phyloP scores from a whole-genome alignment of 1,140 invertebrate species.

The Aphelenchoides besseyi region DNA sequence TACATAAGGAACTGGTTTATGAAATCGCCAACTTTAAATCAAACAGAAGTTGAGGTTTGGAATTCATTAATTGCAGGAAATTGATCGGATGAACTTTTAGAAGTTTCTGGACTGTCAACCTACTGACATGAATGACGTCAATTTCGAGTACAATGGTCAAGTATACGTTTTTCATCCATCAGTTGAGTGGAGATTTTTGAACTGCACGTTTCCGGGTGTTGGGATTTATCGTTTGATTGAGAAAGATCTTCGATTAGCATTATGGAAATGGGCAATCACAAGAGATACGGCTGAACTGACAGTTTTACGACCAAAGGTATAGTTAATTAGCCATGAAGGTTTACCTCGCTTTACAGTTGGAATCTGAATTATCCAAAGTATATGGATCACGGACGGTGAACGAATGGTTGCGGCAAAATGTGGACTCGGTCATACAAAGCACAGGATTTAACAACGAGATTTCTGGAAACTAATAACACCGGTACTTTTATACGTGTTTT shows the following conservation, averaged over 20 bases:
- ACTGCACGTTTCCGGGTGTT: conserved; percentile 15
- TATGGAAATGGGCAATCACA: conserved; percentile 8
- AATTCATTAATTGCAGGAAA: background rate
- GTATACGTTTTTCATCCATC: conserved; percentile 11
- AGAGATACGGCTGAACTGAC: background rate
- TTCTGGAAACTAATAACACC: too few species aligned
- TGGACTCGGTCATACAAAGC: conserved; percentile 13
- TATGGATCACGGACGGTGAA: background rate
- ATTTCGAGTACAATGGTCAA: background rate
- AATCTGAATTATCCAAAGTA: background rate
- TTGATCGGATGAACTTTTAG: conserved; percentile 14
- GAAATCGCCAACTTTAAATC: background rate
- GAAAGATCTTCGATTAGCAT: conserved; percentile 5
- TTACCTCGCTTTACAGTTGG: conserved; percentile 1
- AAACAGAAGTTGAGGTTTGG: conserved; percentile 2
- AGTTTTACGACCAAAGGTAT: background rate
- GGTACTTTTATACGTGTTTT: too few species aligned
- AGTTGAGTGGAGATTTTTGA: conserved; percentile 8
- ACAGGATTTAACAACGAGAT: background rate
- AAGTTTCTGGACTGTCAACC: conserved; percentile 2
- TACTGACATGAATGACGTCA: background rate
- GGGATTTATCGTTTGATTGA: background rate
- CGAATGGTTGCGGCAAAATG: conserved; percentile 17
- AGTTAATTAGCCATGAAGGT: background rate
- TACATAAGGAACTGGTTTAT: conserved; percentile 21